Evolutionary conservation across 2,888 invertebrate species (phyloP), one percentile per base, ranked within the genome.

Genomic region (Endotricha flammealis): DNA sequence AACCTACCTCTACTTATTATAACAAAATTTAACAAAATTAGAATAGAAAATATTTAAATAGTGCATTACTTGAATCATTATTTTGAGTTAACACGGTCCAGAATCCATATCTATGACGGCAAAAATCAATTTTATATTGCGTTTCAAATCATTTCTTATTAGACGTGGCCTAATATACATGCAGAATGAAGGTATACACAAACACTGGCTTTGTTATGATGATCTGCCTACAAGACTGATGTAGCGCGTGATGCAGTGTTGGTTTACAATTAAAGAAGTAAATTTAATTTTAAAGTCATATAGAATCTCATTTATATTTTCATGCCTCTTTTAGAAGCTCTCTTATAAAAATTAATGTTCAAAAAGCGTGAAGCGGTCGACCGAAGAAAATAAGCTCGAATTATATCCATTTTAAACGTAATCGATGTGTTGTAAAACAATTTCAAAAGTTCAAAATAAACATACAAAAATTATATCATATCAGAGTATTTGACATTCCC

Each of bases 1-100:
- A 65, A 60, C 70, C 71, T 77, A 73, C 68, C 67, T 76, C 66
- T 68, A 61, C n/a, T 72, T 60, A 51, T 66, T 58, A 67, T 61
- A 53, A 54, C 53, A 55, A 58, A 62, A 51, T 53, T 56, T 48
- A 46, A 64, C 57, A 56, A 62, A 57, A 63, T 62, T 60, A 61
- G 62, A 61, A 60, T 65, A 63, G 55, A 51, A 39, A 48, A 52
- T 51, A 50, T 54, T 47, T 51, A 45, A 49, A 53, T 52, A 44
- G 32, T 41, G 60, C 65, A 62, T 59, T 57, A 58, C 64, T 63
- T 42, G 48, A 61, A 53, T 63, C 56, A 60, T 58, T 60, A 48
- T 64, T 41, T 48, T 56, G 53, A 32, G 39, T 48, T 46, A 50
- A 36, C 48, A n/a, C n/a, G n/a, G n/a, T n/a, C n/a, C n/a, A n/a